These are phyloP conservation scores for Caenorhabditis japonica DNA, from an alignment of 2,888 invertebrate genomes.

Conservation along the genomic window DNA sequence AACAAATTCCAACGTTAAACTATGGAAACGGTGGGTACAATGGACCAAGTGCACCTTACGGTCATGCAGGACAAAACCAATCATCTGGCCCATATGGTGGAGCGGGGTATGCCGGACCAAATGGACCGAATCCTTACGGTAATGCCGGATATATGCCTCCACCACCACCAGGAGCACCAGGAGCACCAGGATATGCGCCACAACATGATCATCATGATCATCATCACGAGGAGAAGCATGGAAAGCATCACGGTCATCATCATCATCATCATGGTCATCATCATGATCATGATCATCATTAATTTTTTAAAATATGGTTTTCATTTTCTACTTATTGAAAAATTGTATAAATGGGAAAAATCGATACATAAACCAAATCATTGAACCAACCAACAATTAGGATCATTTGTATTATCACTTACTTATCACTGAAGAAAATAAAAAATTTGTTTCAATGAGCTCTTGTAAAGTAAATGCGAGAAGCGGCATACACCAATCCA, in stretches of 20 bases:
- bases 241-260: conserved; percentile 23
- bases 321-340: conserved; percentile 5
- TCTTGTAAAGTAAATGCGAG: no score
- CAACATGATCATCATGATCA: conserved; percentile 18
- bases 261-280: conserved; percentile 35
- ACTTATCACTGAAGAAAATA: no score
- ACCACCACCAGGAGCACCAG: conserved; percentile 30
- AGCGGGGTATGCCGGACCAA: conserved; percentile 33
- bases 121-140: conserved; percentile 15
- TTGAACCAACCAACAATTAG: no score
- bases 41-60: conserved; percentile 31
- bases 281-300: conserved; percentile 25
- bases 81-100: conserved; percentile 30
- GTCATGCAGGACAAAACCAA: conserved; percentile 23
- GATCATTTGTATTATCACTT: no score
- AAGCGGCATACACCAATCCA: no score
- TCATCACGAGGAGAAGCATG: conserved; percentile 14
- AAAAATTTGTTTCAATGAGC: no score
- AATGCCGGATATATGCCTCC: conserved; percentile 36
- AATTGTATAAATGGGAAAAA: no score
- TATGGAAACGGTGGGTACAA: conserved; percentile 35
- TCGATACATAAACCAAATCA: no score
- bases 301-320: not conserved
- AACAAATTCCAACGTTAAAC: conserved; percentile 6
- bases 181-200: conserved; percentile 6